Evolutionary conservation across 2,113 vertebrate genomes (phyloP).

Genomic region (Notothenia coriiceps): DNA sequence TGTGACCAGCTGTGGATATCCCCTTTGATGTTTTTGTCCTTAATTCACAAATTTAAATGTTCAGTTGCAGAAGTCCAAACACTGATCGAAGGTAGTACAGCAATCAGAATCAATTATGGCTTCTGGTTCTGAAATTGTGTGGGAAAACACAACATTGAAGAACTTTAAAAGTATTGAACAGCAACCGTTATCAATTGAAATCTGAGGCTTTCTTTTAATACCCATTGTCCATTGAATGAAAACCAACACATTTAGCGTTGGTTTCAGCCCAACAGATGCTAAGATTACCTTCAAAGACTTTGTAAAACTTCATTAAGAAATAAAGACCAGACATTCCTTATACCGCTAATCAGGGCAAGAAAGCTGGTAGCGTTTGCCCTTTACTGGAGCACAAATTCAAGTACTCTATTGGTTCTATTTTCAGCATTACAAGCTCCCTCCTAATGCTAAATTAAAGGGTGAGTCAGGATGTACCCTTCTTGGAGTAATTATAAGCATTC

Average conservation of each 20-base stretch:
- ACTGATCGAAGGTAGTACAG: neutral
- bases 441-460: slow-evolving; percentile 68
- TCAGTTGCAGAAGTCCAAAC: neutral
- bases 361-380: slow-evolving; percentile 39
- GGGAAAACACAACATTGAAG: too few relatives aligned
- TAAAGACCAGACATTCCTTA: slow-evolving; percentile 59
- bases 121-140: neutral
- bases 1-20: neutral
- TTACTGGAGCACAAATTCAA: slow-evolving; percentile 42
- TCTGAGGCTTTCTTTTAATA: neutral
- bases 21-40: too few relatives aligned
- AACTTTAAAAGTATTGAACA: neutral
- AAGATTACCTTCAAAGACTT: slow-evolving; percentile 54
- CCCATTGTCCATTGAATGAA: neutral
- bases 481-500: slow-evolving; percentile 72
- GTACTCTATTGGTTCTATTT: slow-evolving; percentile 64
- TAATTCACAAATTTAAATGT: too few relatives aligned
- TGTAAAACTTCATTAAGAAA: slow-evolving; percentile 50
- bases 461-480: slow-evolving; percentile 67
- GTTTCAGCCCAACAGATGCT: slow-evolving; percentile 38
- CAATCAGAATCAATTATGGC: neutral
- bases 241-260: neutral
- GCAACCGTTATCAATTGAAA: slow-evolving; percentile 1
- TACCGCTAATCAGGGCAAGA: slow-evolving; percentile 47
- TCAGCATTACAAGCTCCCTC: slow-evolving; percentile 59